phyloP scores from a whole-genome alignment of 2,797 vertebrate genomes.

The Mus caroli region DNA sequence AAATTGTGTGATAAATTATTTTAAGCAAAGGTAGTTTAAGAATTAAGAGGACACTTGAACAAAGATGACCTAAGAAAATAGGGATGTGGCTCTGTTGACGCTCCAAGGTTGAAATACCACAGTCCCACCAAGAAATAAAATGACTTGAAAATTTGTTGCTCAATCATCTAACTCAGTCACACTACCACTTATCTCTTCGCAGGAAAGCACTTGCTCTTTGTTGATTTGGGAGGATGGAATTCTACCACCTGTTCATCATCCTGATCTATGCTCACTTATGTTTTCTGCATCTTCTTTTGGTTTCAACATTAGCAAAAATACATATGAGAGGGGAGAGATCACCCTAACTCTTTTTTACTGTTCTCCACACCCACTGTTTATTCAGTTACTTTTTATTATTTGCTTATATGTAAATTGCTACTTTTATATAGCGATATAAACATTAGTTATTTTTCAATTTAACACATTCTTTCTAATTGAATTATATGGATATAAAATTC shows the following conservation, averaged over 20 bases:
- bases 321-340: background rate
- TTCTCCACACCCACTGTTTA: background rate
- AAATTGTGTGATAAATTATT: background rate
- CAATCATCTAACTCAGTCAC: background rate
- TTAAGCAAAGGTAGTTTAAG: background rate
- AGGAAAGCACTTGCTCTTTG: background rate
- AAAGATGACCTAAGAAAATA: background rate
- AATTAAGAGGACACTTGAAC: background rate
- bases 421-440: background rate
- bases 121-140: background rate
- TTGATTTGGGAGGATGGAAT: background rate
- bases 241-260: background rate
- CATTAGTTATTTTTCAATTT: background rate
- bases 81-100: background rate
- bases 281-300: constrained; percentile 8
- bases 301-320: constrained; percentile 19
- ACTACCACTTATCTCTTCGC: background rate
- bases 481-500: background rate
- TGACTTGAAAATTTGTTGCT: background rate
- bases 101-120: background rate
- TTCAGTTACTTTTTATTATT: background rate
- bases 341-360: background rate
- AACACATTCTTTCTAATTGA: background rate
- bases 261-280: background rate
- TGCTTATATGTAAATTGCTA: background rate